phyloP scores from a whole-genome alignment of 2,113 vertebrate genomes.

The Junco hyemalis region DNA sequence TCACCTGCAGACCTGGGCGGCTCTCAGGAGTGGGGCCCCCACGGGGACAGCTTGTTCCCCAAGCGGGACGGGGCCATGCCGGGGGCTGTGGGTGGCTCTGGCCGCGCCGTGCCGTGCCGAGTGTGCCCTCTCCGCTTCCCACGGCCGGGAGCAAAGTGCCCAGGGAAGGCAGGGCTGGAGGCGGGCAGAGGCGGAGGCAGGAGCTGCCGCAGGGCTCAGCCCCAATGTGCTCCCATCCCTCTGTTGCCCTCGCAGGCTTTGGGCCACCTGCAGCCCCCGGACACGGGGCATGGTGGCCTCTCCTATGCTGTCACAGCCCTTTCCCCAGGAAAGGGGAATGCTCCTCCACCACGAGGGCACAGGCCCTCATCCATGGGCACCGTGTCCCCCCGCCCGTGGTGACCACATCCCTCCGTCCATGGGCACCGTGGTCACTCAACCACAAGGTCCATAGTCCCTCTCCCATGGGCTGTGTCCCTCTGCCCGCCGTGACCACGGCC shows the following conservation, averaged over 20 bases:
- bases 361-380: accelerated
- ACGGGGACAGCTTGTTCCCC: background rate
- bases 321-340: background rate
- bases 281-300: accelerated
- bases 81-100: background rate
- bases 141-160: slow-evolving; percentile 48
- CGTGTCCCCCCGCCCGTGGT: accelerated
- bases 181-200: slow-evolving; percentile 23
- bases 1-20: background rate
- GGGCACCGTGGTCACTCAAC: background rate
- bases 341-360: background rate
- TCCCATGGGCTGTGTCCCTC: accelerated
- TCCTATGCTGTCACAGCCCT: background rate
- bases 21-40: background rate
- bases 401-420: accelerated
- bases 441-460: background rate
- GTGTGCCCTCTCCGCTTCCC: background rate
- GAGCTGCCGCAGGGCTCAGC: background rate
- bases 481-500: background rate
- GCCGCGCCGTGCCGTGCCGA: background rate
- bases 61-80: background rate
- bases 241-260: background rate
- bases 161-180: slow-evolving; percentile 51
- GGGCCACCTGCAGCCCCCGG: background rate
- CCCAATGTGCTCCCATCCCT: accelerated